phyloP scores from a whole-genome alignment of 2,888 invertebrate genomes.

The Cantharis rustica region DNA sequence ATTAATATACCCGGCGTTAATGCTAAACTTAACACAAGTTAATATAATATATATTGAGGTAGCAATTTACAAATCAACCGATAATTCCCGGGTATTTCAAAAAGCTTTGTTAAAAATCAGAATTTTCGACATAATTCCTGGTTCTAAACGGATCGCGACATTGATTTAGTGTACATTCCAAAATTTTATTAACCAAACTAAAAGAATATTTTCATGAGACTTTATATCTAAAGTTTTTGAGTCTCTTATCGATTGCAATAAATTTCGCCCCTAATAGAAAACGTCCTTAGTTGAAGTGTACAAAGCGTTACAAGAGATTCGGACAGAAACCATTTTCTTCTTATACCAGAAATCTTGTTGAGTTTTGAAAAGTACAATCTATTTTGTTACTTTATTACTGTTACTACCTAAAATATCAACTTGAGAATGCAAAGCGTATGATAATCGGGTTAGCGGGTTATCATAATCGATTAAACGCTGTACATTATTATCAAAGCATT shows the following conservation, averaged over 20 bases:
- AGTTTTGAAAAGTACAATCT: slow-evolving; percentile 11
- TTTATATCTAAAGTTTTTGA: background rate
- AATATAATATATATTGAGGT: no score
- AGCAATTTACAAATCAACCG: background rate
- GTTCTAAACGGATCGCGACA: background rate
- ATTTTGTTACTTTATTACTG: slow-evolving; percentile 13
- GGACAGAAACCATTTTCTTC: slow-evolving; percentile 14
- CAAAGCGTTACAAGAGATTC: slow-evolving; percentile 23
- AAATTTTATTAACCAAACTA: background rate
- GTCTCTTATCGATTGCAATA: slow-evolving; percentile 5
- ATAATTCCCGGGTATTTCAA: background rate
- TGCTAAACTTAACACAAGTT: background rate
- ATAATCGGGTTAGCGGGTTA: background rate
- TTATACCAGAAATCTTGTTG: slow-evolving; percentile 10
- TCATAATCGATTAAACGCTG: background rate
- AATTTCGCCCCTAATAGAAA: slow-evolving; percentile 17
- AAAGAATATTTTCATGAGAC: background rate
- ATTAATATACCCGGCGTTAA: background rate
- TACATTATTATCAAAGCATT: background rate
- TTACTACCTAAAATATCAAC: background rate
- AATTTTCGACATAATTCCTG: background rate
- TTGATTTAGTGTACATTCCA: background rate
- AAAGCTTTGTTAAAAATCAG: background rate
- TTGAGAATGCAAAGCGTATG: background rate
- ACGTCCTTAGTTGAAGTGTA: slow-evolving; percentile 18